Evolutionary conservation across 2,888 invertebrate genomes (phyloP).

Genomic region (Philereme transversata): DNA sequence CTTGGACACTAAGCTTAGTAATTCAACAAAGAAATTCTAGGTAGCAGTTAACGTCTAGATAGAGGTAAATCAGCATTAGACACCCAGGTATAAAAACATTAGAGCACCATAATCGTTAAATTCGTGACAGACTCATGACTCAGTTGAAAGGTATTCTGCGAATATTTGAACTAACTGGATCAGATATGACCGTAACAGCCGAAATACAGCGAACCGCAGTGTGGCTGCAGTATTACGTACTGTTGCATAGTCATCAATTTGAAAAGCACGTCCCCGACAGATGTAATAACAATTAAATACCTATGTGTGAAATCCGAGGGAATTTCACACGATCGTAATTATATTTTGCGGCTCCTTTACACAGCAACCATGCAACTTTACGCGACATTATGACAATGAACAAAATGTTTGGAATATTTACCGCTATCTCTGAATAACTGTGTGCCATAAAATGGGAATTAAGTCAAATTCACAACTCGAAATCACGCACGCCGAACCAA

Average conservation of each 20-base stretch:
- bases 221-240: constrained; percentile 30
- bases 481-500: constrained; percentile 51
- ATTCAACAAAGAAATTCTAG: constrained; percentile 26
- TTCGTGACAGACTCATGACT: constrained; percentile 33
- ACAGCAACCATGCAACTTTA: constrained; percentile 41
- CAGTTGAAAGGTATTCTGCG: constrained; percentile 24
- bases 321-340: constrained; percentile 38
- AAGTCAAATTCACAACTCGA: constrained; percentile 54
- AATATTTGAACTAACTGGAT: constrained; percentile 35
- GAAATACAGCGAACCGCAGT: constrained; percentile 36
- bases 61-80: constrained; percentile 26
- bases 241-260: constrained; percentile 44
- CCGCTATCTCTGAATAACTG: constrained; percentile 58
- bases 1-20: constrained; percentile 9
- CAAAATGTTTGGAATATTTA: constrained; percentile 50
- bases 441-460: constrained; percentile 54
- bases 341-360: constrained; percentile 47
- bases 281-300: constrained; percentile 45
- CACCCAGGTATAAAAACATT: constrained; percentile 28
- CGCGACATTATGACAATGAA: constrained; percentile 43
- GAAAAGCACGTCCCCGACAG: constrained; percentile 37
- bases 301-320: constrained; percentile 33
- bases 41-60: constrained; percentile 20
- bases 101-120: constrained; percentile 16
- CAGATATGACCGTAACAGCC: constrained; percentile 20